These are phyloP conservation scores for Mandrillus leucophaeus DNA, from an alignment of 2,113 vertebrate species.

Conservation along the genomic window DNA sequence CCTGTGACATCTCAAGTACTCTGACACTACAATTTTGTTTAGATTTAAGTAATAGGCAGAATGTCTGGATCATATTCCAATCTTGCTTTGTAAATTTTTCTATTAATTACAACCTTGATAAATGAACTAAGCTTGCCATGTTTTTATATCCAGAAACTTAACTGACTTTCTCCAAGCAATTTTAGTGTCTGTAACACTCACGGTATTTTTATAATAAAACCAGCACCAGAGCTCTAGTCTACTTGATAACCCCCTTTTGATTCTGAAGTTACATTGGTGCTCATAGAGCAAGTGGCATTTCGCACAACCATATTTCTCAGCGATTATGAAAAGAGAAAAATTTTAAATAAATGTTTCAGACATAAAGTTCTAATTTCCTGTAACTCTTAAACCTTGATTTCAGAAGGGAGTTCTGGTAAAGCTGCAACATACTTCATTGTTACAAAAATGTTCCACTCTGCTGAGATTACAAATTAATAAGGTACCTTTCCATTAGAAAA, in stretches of 20 bases:
- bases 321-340: conserved; percentile 33
- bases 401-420: conserved; percentile 17
- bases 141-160: not conserved
- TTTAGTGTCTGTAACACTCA: not conserved
- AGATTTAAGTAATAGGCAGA: conserved; percentile 41
- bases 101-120: conserved; percentile 26
- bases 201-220: conserved; percentile 20
- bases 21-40: not conserved
- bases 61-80: not conserved
- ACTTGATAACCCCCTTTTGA: not conserved
- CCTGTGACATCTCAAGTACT: not conserved
- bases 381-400: conserved; percentile 46
- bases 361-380: conserved; percentile 55
- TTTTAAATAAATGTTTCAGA: conserved; percentile 48
- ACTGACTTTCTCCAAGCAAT: conserved; percentile 12
- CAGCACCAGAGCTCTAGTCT: not conserved
- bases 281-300: conserved; percentile 1
- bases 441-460: conserved; percentile 8
- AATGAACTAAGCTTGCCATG: not conserved
- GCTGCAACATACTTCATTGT: not conserved
- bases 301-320: conserved; percentile 35
- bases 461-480: conserved; percentile 61
- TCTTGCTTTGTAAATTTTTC: conserved; percentile 27
- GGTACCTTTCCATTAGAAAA: not conserved
- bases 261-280: conserved; percentile 28